Conservation (phyloP, 1,140 invertebrate genomes). For the Cyphomyrmex costatus region DNA sequence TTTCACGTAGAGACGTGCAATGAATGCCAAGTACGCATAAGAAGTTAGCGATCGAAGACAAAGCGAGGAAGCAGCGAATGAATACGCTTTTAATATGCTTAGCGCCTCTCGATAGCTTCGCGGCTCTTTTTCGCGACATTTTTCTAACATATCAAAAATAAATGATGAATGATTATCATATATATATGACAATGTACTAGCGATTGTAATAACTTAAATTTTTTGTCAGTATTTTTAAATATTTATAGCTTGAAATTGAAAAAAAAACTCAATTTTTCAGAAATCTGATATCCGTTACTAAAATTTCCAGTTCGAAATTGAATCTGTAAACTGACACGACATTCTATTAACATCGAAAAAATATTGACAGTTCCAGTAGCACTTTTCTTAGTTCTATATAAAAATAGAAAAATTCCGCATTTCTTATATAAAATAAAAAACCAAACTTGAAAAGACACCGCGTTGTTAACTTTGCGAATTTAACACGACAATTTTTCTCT, state of each 20-base stretch:
- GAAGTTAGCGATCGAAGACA: slow-evolving; percentile 50
- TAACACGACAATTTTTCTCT: too few relatives aligned
- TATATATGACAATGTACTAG: background rate
- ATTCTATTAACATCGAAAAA: too few relatives aligned
- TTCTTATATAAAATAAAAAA: too few relatives aligned
- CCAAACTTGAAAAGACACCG: too few relatives aligned
- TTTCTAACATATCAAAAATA: background rate
- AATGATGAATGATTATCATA: background rate
- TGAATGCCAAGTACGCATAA: slow-evolving; percentile 37
- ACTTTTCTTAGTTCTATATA: too few relatives aligned
- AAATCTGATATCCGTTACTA: too few relatives aligned
- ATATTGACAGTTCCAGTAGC: too few relatives aligned
- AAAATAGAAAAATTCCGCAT: too few relatives aligned
- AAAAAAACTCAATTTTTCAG: background rate
- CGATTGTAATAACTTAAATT: background rate
- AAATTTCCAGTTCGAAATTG: too few relatives aligned
- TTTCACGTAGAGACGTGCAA: slow-evolving; percentile 21
- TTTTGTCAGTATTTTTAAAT: background rate
- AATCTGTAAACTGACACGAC: too few relatives aligned
- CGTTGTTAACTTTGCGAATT: too few relatives aligned
- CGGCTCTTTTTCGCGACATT: slow-evolving; percentile 17
- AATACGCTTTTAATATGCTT: slow-evolving; percentile 54
- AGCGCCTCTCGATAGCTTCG: background rate
- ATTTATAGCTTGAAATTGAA: background rate
- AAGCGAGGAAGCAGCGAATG: slow-evolving; percentile 53